These are phyloP conservation scores for Bubo blakistoni DNA, from an alignment of 2,113 vertebrate genomes.

Conservation along the genomic window DNA sequence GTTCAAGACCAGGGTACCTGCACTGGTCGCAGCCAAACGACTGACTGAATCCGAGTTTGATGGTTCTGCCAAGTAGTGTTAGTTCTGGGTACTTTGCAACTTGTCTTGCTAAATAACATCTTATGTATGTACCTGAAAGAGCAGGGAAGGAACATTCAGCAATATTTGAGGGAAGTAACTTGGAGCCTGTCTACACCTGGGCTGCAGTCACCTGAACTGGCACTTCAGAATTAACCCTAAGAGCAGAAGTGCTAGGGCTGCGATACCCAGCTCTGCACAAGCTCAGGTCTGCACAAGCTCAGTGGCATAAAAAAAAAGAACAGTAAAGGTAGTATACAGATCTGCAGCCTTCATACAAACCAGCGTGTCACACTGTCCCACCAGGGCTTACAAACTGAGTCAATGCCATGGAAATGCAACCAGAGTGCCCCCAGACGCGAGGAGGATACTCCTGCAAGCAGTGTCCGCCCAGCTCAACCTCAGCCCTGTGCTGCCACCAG, in stretches of 20 bases:
- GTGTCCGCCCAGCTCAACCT: neutral
- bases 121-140: neutral
- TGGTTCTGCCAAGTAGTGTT: fast-evolving
- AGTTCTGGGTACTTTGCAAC: neutral
- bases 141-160: neutral
- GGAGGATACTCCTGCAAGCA: neutral
- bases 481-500: neutral
- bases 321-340: neutral
- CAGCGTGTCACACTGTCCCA: neutral
- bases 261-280: neutral
- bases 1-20: neutral
- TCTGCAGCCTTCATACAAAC: neutral
- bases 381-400: neutral
- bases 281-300: neutral
- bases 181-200: neutral
- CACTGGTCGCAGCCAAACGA: neutral
- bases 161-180: neutral
- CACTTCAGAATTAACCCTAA: neutral
- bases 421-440: neutral
- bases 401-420: neutral
- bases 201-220: neutral
- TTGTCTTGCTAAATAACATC: neutral
- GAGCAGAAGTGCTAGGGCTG: neutral
- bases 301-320: neutral
- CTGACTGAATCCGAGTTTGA: neutral